phyloP scores from a whole-genome alignment of 2,888 invertebrate genomes.

The Sussaba pulchella region DNA sequence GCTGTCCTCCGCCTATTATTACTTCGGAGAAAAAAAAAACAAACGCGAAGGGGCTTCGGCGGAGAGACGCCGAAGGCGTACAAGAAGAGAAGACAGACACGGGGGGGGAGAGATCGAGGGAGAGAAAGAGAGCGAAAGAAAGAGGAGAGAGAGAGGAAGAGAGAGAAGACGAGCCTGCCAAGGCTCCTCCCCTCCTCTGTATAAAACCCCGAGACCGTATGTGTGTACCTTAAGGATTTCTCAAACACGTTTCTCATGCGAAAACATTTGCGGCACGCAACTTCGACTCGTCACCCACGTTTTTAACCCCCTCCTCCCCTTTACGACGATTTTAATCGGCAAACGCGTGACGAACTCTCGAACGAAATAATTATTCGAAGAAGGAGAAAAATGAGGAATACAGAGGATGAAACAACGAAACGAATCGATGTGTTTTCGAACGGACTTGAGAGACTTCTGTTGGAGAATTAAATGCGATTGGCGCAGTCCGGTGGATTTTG shows the following conservation, averaged over 20 bases:
- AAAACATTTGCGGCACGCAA: conserved; percentile 67
- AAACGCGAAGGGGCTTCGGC: conserved; percentile 34
- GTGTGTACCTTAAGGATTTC: conserved; percentile 57
- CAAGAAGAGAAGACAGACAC: conserved; percentile 55
- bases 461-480: too few relatives aligned
- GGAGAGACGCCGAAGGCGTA: conserved; percentile 14
- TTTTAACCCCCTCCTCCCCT: too few relatives aligned
- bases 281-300: conserved; percentile 59
- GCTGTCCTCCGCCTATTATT: conserved; percentile 84
- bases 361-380: conserved; percentile 10
- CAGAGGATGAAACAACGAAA: too few relatives aligned
- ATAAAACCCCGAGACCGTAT: conserved; percentile 47
- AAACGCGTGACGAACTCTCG: conserved; percentile 25
- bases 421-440: too few relatives aligned
- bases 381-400: too few relatives aligned
- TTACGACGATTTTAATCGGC: conserved; percentile 21
- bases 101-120: conserved; percentile 35
- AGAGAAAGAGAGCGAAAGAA: conserved; percentile 42
- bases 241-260: conserved; percentile 59
- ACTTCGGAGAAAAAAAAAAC: conserved; percentile 77
- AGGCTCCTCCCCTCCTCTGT: conserved; percentile 66
- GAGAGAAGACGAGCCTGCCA: conserved; percentile 60
- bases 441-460: too few relatives aligned
- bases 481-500: neutral
- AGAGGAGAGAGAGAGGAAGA: conserved; percentile 48